Conservation (phyloP, 2,888 invertebrate species). For the Drosophila neotestacea region DNA sequence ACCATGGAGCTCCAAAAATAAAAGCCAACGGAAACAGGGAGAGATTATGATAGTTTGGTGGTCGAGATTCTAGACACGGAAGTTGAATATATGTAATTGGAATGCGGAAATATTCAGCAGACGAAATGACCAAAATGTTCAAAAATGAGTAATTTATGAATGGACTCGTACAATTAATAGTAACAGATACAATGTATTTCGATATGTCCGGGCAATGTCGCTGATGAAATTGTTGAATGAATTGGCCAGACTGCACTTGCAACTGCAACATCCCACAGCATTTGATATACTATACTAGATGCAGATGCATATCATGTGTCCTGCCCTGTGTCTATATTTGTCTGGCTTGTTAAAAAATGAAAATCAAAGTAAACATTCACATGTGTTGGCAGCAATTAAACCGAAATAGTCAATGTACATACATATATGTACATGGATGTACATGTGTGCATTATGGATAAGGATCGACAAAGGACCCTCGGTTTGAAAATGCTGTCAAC, state of each 20-base stretch:
- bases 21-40: slow-evolving; percentile 37
- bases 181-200: slow-evolving; percentile 51
- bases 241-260: slow-evolving; percentile 57
- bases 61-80: slow-evolving; percentile 33
- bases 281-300: slow-evolving; percentile 1
- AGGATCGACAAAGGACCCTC: slow-evolving; percentile 62
- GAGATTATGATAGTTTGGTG: slow-evolving; percentile 19
- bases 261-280: slow-evolving; percentile 30
- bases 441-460: slow-evolving; percentile 29
- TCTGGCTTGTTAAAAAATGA: slow-evolving; percentile 30
- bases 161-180: slow-evolving; percentile 54
- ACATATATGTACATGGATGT: not conserved
- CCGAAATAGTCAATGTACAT: slow-evolving; percentile 27
- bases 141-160: slow-evolving; percentile 44
- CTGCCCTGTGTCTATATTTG: slow-evolving; percentile 42
- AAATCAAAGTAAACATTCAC: slow-evolving; percentile 69
- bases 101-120: slow-evolving; percentile 52
- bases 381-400: slow-evolving; percentile 66
- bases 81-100: slow-evolving; percentile 33
- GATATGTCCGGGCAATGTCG: slow-evolving; percentile 60
- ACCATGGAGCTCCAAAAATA: slow-evolving; percentile 36
- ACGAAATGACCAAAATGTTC: slow-evolving; percentile 23
- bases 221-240: slow-evolving; percentile 50
- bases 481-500: slow-evolving; percentile 51
- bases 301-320: slow-evolving; percentile 38